Evolutionary conservation across 2,113 vertebrate genomes (phyloP).

Genomic region (Oreochromis aureus): DNA sequence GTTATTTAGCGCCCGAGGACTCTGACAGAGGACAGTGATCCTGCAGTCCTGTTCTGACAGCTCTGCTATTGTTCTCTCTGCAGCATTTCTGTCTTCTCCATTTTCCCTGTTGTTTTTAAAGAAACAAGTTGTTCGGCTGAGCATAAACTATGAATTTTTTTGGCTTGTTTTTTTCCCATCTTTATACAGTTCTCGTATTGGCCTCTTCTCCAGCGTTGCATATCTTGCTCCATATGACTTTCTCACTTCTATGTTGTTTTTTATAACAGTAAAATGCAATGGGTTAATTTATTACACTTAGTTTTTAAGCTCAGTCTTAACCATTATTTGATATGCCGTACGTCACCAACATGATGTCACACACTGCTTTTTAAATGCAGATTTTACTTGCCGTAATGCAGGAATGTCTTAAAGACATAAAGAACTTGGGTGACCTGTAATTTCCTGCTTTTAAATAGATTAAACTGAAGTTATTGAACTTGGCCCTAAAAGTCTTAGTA

Average conservation of each 20-base stretch:
- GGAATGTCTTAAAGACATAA: not conserved
- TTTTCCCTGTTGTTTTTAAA: not conserved
- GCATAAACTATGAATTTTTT: not conserved
- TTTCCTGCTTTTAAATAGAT: not conserved
- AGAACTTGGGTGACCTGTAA: rapidly evolving
- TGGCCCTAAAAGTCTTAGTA: not conserved
- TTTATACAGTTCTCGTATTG: not conserved
- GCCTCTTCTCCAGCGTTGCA: not conserved
- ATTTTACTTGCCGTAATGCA: not conserved
- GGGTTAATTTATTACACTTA: not conserved
- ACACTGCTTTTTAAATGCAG: not conserved
- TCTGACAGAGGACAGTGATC: slow-evolving; percentile 26
- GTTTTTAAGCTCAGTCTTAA: not conserved
- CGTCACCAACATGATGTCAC: not conserved
- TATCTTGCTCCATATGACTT: not conserved
- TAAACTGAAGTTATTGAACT: not conserved
- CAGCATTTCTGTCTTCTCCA: not conserved
- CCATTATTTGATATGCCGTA: not conserved
- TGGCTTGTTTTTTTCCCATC: not conserved
- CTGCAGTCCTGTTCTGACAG: slow-evolving; percentile 2
- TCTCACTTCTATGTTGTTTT: not conserved
- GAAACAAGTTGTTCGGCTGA: not conserved
- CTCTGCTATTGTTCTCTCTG: not conserved
- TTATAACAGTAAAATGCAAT: not conserved
- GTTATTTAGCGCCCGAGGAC: not conserved